Base-by-base conservation (phyloP, 2,113 vertebrate genomes). In the Zapus hudsonius region DNA sequence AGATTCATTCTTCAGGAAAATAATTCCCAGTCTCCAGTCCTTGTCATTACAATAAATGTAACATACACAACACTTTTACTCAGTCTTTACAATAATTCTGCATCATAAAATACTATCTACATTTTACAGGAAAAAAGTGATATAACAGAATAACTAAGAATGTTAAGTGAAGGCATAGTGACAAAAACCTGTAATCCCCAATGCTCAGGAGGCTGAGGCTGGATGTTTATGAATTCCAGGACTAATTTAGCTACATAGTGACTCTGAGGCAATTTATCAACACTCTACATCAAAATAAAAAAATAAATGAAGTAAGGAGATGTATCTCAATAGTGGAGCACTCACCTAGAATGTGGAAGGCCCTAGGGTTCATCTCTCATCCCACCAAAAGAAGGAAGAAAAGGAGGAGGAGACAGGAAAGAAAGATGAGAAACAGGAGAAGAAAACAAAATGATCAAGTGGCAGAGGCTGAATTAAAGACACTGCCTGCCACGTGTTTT, bases 1-100 rank as follows among this genome's bases (percentile, higher is more conserved):
- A 81, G 44, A 40, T 38, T 92, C 25, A 44, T 85, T 96, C 80
- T 40, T 85, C 80, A 63, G 31, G 33, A 29, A 92, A 85, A 82
- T 81, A 85, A 52, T 12, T 73, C 67, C 69, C 52, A 67, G 33
- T 69, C 29, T 3, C 52, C 55, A 31, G 22, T 88, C 20, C 36
- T 52, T 74, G 11, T 75, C 40, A 86, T 27, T 86, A 59, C 38
- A 27, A 19, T 57, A 84, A 75, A 1, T 42, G 63, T 27, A 89
- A 86, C n/a, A 87, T 31, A 82, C 40, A 73, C 13, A 79, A 38
- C 15, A 31, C n/a, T 83, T 78, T 92, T 42, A 73, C 15, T 69
- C 40, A 84, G 19, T 66, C 55, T 66, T 80, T 91, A 55, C 5
- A 73, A 63, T 20, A 80, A 66, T 7, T 2, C 17, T 47, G 23